Evolutionary conservation across 1,140 invertebrate genomes (phyloP), one percentile per base, ranked within the genome.

Genomic region (Euwallacea similis): DNA sequence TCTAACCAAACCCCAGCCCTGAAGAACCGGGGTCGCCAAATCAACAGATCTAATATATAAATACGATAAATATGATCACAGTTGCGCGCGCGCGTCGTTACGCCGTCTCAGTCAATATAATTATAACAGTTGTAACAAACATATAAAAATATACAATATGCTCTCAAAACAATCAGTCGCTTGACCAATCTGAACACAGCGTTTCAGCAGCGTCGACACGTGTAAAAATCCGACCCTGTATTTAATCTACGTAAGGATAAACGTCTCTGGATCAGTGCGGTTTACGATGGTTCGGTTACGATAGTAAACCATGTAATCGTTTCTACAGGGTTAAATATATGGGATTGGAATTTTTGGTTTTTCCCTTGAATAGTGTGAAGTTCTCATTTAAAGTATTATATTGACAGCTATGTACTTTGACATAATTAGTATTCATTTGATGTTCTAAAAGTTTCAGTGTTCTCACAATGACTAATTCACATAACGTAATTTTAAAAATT

Each of bases 61-160:
- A 81, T 81, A 81, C 78, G 78, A 80, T 81, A 79, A 81, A 79
- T 81, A 81, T 77, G 75, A 81, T 81, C 80, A 81, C 80, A 81
- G 78, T 76, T 74, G 76, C 76, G 76, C 78, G 77, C 61, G 8
- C 56, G 7, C 59, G 42, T 43, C 56, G 69, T 73, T 75, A 75
- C 79, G 69, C 71, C 74, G 74, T 79, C 73, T 79, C 79, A 79
- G 80, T 81, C 79, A 76, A 79, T 80, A 78, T 78, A 79, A 78
- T 80, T 79, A 79, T 79, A 80, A 81, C 79, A 81, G 76, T 79
- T 78, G 80, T 81, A 81, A 81, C 80, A 81, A 81, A 81, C 76
- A 81, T 81, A 81, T 77, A 81, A 81, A 81, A 81, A 81, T 81
- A 81, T 81, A 81, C 80, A 81, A 76, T 80, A 79, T 77, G 78